Conservation (phyloP, 1,140 invertebrate genomes). For the Drosophila aff. region DNA sequence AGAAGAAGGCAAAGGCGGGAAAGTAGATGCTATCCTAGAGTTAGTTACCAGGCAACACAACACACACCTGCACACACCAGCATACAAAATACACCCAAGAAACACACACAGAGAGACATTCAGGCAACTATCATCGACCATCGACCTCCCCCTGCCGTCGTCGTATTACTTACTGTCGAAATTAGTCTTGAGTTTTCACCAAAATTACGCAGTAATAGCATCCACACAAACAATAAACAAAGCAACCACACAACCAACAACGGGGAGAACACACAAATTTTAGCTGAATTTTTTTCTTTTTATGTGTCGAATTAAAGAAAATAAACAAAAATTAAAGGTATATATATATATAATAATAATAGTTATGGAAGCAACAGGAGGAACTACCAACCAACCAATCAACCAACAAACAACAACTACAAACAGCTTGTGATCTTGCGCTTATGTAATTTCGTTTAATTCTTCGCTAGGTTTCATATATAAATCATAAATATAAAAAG, state of each 20-base stretch:
- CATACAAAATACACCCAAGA: background rate
- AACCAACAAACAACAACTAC: conserved; percentile 35
- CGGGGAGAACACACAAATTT: conserved; percentile 60
- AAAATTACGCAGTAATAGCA: conserved; percentile 12
- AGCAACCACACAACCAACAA: conserved; percentile 7
- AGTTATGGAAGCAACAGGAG: conserved; percentile 20
- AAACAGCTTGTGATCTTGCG: conserved; percentile 79
- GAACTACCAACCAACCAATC: conserved; percentile 27
- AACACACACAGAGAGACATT: conserved; percentile 15
- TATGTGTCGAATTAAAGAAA: conserved; percentile 73
- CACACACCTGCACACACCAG: conserved; percentile 16
- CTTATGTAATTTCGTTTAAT: conserved; percentile 55
- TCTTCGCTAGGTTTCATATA: conserved; percentile 56
- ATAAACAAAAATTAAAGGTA: conserved; percentile 51
- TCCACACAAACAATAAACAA: conserved; percentile 11
- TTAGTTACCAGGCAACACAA: conserved; percentile 18
- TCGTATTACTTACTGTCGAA: conserved; percentile 34
- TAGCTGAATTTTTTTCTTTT: conserved; percentile 79
- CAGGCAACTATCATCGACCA: conserved; percentile 27
- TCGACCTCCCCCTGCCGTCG: conserved; percentile 7
- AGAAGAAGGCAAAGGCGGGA: conserved; percentile 75
- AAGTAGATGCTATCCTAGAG: conserved; percentile 49
- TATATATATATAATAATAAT: conserved; percentile 24
- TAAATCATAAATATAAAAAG: conserved; percentile 31
- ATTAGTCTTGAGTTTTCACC: conserved; percentile 59